Evolutionary conservation across 2,888 invertebrate genomes (phyloP), one percentile per base, ranked within the genome.

Genomic region (Caenorhabditis sulstoni): DNA sequence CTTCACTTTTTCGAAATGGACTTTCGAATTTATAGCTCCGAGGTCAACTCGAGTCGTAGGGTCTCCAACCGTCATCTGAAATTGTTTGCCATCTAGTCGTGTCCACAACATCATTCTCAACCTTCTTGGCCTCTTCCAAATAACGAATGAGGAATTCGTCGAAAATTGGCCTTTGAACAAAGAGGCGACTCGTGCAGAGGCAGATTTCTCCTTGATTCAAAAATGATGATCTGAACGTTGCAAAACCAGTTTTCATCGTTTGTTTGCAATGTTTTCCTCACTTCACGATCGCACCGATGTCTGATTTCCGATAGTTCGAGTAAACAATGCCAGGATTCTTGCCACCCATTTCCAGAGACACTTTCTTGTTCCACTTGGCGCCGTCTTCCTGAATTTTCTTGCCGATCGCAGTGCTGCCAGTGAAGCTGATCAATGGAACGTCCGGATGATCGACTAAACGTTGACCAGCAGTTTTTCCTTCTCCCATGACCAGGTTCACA

Each of bases 161-260:
- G 79, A 90, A 92, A 29, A 92, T 91, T 2, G 84, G 81, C 41
- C 83, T 83, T 58, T 93, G 92, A 22, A 93, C 92, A 87, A 91
- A 93, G 12, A 93, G 88, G 44, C 93, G 89, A 83, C 92, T 92
- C 1, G 92, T 92, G 82, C 92, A 92, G 18, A 93, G 89, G 85
- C 93, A 93, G 12, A 93, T 91, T 86, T 93, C 92, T n/a, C 93
- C 93, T 82, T 92, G 92, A 82, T 93, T 93, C 50, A 91, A 82
- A 87, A 93, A 93, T 59, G 91, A 91, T 3, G 92, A 92, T 79
- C 92, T 92, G 80, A 66, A 87, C 74, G 64, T 12, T 22, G 5
- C 0, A 3, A 18, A 41, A 44, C 20, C 20, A 7, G 11, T 1
- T 12, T 57, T 37, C 20, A 16, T 55, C 14, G 12, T 9, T 37